Evolutionary conservation across 1,140 invertebrate species (phyloP), one percentile per base, ranked within the genome.

Genomic region (Penaeus chinensis): DNA sequence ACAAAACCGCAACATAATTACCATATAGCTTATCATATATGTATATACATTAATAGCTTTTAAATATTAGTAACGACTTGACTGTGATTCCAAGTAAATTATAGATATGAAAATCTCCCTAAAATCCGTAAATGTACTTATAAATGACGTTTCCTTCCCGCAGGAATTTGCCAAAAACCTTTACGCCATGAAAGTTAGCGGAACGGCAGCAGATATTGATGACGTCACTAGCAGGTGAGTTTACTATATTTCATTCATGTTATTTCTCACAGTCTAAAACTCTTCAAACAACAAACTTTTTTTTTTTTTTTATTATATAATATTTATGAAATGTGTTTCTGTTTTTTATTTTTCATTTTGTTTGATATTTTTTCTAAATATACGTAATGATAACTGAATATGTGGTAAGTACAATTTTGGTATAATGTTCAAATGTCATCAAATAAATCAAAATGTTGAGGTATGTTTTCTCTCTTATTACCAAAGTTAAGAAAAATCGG

Each of bases 111-210:
- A 81, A 19, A 42, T 42, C 37, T 42, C 63, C 7, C n/a, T 66
- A 13, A 10, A 74, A 0, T 13, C 69, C 11, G 11, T 11, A 27
- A 1, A 32, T 16, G 1, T 16, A 32, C 16, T 74, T 11, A 74
- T 74, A 74, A 74, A n/a, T 20, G 24, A 32, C 27, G 5, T 62
- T 19, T 85, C 42, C 27, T 63, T 71, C 69, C 93, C 92, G 22
- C 91, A 96, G 95, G 94, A 94, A 79, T 96, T 97, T 91, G 96
- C 96, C 0, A 95, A 96, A 92, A 96, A 95, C 91, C 92, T 97
- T 20, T 96, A 96, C 91, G 94, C 95, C 5, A 94, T 97, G 93
- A 95, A 95, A 91, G 94, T 96, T 92, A 95, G 95, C 83, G 95
- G 96, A 90, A 93, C 91, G 61, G 91, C 91, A 24, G 91, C 89